These are phyloP conservation scores for Heliconius congener DNA, from an alignment of 1,140 invertebrate genomes.

Conservation along the genomic window DNA sequence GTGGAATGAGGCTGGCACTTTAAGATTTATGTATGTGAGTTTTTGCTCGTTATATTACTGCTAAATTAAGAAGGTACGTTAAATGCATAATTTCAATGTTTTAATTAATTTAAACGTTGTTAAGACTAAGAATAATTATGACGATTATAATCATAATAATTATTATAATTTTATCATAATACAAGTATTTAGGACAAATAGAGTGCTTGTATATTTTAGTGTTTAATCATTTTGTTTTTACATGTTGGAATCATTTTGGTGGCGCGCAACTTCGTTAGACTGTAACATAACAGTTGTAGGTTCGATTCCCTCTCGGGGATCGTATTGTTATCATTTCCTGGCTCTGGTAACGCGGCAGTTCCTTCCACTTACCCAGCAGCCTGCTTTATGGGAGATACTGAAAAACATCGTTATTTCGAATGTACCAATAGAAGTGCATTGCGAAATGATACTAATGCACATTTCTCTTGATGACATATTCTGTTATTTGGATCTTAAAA, in stretches of 20 bases:
- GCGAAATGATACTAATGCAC: too few species aligned
- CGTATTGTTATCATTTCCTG: too few species aligned
- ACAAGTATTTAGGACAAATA: background rate
- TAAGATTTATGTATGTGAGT: conserved; percentile 19
- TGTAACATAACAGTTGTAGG: background rate
- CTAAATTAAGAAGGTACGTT: conserved; percentile 17
- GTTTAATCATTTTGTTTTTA: too few species aligned
- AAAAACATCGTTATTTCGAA: too few species aligned
- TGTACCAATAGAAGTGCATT: too few species aligned
- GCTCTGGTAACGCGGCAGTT: background rate
- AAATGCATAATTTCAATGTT: conserved; percentile 19
- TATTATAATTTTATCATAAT: background rate
- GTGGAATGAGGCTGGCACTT: conserved; percentile 10
- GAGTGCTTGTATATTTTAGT: too few species aligned
- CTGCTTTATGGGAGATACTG: too few species aligned
- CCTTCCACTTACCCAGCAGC: too few species aligned
- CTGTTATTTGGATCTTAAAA: too few species aligned
- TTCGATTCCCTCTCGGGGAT: too few species aligned
- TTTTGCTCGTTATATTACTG: conserved; percentile 21
- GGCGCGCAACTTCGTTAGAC: background rate
- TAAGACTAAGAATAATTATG: background rate
- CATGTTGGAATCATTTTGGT: too few species aligned
- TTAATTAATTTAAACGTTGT: conserved; percentile 9
- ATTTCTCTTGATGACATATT: too few species aligned
- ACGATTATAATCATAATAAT: background rate